A percentile compares a stretch with the other conserved stretches of the same genome.
Conservation (phyloP, 2,888 invertebrate genomes). For the Ormyrus thymus region DNA sequence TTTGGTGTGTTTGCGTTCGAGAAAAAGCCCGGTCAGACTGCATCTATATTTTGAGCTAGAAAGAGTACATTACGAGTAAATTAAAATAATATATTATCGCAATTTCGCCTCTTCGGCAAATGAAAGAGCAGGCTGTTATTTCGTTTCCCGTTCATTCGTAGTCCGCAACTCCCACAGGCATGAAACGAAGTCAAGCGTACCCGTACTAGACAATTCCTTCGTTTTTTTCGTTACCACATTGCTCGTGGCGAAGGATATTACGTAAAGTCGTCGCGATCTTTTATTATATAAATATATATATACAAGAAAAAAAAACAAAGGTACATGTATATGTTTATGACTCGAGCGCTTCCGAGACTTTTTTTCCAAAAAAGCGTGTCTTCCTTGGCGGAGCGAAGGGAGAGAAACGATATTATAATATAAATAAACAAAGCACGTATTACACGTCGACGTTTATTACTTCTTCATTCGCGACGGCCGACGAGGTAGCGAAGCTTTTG, state of each 20-base stretch:
- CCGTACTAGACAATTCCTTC: not conserved
- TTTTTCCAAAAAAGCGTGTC: constrained; percentile 37
- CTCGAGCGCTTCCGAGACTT: constrained; percentile 48
- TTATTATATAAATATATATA: not conserved
- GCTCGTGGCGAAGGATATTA: constrained; percentile 20
- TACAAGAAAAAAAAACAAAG: constrained; percentile 12
- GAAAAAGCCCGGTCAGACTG: constrained; percentile 24
- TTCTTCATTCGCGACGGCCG: constrained; percentile 27
- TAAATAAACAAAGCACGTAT: constrained; percentile 32
- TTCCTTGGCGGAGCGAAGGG: constrained; percentile 36
- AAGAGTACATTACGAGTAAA: constrained; percentile 12
- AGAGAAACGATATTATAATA: constrained; percentile 27
- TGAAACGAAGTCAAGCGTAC: not conserved
- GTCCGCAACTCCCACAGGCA: not conserved
- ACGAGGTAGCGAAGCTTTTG: constrained; percentile 3
- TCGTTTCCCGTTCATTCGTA: not conserved
- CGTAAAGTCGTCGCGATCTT: constrained; percentile 14
- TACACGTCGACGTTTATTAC: constrained; percentile 42
- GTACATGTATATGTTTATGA: constrained; percentile 12
- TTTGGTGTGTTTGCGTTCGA: not conserved
- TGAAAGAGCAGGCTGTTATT: not conserved
- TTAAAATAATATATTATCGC: not conserved
- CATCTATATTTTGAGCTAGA: constrained; percentile 41
- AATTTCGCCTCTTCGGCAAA: constrained; percentile 12
- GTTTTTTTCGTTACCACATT: not conserved